Base-by-base conservation (phyloP, 2,113 vertebrate genomes). In the Pachycephala philippinensis region DNA sequence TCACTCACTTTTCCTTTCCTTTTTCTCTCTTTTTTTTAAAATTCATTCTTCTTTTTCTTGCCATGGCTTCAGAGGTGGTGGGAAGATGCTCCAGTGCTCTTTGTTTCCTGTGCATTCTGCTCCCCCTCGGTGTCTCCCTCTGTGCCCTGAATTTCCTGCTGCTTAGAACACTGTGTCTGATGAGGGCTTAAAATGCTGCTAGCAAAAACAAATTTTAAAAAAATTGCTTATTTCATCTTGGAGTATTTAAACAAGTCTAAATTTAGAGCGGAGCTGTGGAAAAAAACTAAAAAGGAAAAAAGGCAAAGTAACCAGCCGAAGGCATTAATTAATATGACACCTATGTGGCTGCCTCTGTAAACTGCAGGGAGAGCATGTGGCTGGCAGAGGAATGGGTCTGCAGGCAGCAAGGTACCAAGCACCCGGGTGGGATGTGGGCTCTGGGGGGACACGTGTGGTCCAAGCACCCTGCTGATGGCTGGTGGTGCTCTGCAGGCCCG, bases 191-290 rank as follows among this genome's bases (percentile, higher is more conserved):
- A 94, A 94, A 87, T 63, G 57, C 72, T 95, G 40, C 57, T 72
- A 49, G 78, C 21, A 59, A 68, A 84, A 86, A 31, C 57, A 63
- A 80, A 50, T 54, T 35, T 26, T 2, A 5, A 57, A 15, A 39
- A 63, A 69, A 40, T 4, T 4, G 31, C 61, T 78, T 1, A 5
- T 92, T 94, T 96, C 59, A 75, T 80, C 90, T 74, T 70, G 35
- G 50, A 80, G 57, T 96, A 70, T 79, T 95, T 95, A 90, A 95
- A 89, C 86, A 84, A 92, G 50, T 31, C 91, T 96, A 97, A 94
- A 97, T 95, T 93, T 93, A 95, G 88, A 68, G 31, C 0, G 0
- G 35, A 90, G 31, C 50, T 60, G 11, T 68, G 37, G 21, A 60
- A 68, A 85, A 81, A 74, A 65, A 84, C 12, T 8, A 30, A 72